phyloP scores from a whole-genome alignment of 2,113 vertebrate genomes.

The Athene noctua region DNA sequence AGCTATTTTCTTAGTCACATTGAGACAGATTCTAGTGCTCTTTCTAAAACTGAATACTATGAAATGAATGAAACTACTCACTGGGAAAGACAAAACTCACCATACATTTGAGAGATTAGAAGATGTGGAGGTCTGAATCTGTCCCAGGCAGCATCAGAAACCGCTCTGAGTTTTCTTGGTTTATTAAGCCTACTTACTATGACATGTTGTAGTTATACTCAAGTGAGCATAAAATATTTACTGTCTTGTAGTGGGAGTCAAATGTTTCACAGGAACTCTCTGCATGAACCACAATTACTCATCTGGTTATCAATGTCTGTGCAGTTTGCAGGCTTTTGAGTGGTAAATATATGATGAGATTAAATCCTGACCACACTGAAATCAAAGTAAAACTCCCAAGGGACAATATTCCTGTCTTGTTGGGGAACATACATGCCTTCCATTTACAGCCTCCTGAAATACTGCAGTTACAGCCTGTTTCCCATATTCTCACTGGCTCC shows the following conservation, averaged over 20 bases:
- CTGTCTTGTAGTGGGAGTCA: not conserved
- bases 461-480: not conserved
- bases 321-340: not conserved
- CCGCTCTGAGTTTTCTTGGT: not conserved
- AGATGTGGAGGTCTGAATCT: not conserved
- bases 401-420: not conserved
- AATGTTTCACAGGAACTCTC: not conserved
- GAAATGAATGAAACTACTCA: not conserved
- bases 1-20: constrained; percentile 42
- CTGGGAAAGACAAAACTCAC: not conserved
- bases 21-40: not conserved
- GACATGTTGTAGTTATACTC: not conserved
- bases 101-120: not conserved
- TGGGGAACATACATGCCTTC: not conserved
- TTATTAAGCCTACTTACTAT: not conserved
- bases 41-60: not conserved
- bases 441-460: not conserved
- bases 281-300: not conserved
- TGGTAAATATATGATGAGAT: not conserved
- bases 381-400: not conserved
- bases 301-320: not conserved
- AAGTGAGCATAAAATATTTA: not conserved
- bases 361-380: not conserved
- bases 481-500: not conserved
- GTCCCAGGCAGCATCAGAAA: not conserved